Evolutionary conservation across 2,113 vertebrate species (phyloP).

Genomic region (Vidua macroura): DNA sequence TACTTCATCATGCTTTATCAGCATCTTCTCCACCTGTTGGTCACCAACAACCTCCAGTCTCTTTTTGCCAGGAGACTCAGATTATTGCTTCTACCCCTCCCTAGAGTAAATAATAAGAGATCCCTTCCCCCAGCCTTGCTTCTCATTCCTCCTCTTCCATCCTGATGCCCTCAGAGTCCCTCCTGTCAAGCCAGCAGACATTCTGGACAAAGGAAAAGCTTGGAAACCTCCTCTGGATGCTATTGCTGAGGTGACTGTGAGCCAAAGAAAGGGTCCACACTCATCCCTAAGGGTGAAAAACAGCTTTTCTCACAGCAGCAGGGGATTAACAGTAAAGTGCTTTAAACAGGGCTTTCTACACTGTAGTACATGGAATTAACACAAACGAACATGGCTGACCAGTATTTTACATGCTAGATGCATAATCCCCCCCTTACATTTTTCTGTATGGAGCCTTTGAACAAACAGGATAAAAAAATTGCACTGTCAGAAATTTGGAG

Average conservation of each 20-base stretch:
- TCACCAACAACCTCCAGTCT: neutral
- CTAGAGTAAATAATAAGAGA: neutral
- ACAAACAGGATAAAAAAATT: neutral
- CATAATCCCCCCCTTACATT: neutral
- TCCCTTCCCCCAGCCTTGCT: neutral
- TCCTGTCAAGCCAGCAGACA: neutral
- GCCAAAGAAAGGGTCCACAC: neutral
- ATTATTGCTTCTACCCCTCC: neutral
- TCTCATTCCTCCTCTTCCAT: neutral
- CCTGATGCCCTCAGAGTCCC: neutral
- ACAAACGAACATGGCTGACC: fast-evolving
- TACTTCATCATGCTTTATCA: neutral
- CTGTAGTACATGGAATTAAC: neutral
- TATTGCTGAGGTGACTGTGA: neutral
- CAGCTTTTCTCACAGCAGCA: neutral
- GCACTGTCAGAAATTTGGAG: neutral
- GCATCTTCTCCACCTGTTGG: neutral
- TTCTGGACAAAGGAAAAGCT: neutral
- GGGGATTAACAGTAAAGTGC: neutral
- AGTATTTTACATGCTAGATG: neutral
- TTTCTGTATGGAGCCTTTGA: neutral
- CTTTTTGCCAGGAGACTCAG: neutral
- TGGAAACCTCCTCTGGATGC: neutral
- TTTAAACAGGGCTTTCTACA: neutral
- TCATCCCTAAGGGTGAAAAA: neutral